Conservation (phyloP, 1,140 invertebrate species). For the Colletes latitarsis region DNA sequence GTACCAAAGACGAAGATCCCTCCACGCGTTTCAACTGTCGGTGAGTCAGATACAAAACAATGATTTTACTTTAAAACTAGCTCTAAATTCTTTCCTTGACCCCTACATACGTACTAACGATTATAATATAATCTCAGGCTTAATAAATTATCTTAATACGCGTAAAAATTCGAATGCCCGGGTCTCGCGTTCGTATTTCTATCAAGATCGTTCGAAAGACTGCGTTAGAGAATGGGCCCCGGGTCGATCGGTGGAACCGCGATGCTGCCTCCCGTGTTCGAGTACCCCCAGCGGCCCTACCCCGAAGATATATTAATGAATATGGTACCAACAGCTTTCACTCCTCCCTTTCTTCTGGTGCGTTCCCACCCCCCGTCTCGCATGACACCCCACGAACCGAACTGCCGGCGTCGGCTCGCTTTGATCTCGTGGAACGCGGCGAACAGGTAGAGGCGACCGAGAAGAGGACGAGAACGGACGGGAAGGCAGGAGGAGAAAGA, state of each 20-base stretch:
- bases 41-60: no score
- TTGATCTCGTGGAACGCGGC: conserved; percentile 71
- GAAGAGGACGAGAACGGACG: conserved; percentile 36
- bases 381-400: conserved; percentile 75
- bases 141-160: no score
- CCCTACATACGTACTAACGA: no score
- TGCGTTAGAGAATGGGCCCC: background rate
- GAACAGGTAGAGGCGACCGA: conserved; percentile 71
- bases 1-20: background rate
- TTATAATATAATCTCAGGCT: no score
- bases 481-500: conserved; percentile 12
- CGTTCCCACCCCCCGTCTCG: conserved; percentile 63
- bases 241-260: background rate
- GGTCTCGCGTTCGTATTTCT: no score
- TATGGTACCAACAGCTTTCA: conserved; percentile 67
- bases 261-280: background rate
- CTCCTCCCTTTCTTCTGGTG: conserved; percentile 28
- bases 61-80: background rate
- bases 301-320: conserved; percentile 70
- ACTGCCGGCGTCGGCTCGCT: conserved; percentile 71
- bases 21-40: no score
- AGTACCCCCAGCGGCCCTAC: conserved; percentile 70
- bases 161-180: no score
- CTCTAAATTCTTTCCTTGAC: no score
- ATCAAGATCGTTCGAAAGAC: no score